Evolutionary conservation across 2,888 invertebrate genomes (phyloP), one percentile per base, ranked within the genome.

Genomic region (Micropterix aruncella): DNA sequence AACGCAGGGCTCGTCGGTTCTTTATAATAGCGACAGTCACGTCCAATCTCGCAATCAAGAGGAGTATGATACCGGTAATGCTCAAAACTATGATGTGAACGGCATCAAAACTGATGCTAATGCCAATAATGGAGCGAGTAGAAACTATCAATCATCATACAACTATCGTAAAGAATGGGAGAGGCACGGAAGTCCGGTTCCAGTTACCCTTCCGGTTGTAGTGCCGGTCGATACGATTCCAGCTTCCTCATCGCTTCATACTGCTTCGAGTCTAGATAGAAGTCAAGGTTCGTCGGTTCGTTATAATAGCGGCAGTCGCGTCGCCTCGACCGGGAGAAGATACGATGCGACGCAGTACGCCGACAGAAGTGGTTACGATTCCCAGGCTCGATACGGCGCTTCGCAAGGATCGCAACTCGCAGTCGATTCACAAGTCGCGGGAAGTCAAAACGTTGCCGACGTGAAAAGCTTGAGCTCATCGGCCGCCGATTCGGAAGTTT

Each of bases 141-240:
- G 63, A 52, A 60, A 60, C 49, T 69, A 68, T 44, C 65, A 70
- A 52, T 61, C 68, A 7, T 61, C 66, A 15, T 69, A 67, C 48
- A 64, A 57, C 44, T 70, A 70, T 47, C 59, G 54, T 37, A 70
- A 70, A 51, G 56, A 65, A 58, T 70, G 69, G 70, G 69, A 70
- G 54, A 67, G 65, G 51, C 67, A 66, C 47, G 57, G 63, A 42
- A 55, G 57, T 19, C 50, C 52, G 18, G 46, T 53, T 17, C 50
- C 57, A 41, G 40, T 56, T 37, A 45, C 54, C 42, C 48, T 57
- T 36, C 58, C 63, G 14, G 61, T 61, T 3, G 54, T 52, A 44
- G 60, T 53, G 37, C 27, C 27, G 5, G 12, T 27, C 5, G 27
- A 27, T 27, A 27, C 5, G 5, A 12, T 12, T 7, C 27, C 27